Evolutionary conservation across 2,797 vertebrate genomes (phyloP), one percentile per base, ranked within the genome.

Genomic region (Sebastes miniatus): DNA sequence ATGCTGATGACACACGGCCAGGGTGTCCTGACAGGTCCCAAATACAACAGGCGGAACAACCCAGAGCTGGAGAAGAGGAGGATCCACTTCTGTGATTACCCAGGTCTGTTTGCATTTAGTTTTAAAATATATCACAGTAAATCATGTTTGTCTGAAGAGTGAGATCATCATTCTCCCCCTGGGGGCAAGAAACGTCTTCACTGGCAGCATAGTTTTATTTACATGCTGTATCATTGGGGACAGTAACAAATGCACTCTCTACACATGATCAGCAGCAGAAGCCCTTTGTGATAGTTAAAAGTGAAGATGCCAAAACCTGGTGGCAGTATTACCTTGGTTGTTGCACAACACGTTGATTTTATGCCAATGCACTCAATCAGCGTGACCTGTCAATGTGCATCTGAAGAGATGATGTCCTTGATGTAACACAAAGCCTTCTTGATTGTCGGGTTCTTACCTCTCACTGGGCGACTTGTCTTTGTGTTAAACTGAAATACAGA

Each of bases 11-110:
- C 96, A 10, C 97, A 97, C 6, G 97, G 97, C 6, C 97, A 97
- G 29, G 34, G 96, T 0, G 85, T 95, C 79, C 93, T 97, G 90
- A 96, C 96, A 0, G 95, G 96, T 1, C 97, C 97, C n/a, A 97
- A 96, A 75, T 98, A 97, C 94, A 99, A 98, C 92, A 90, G 97
- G 22, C 93, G 97, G 83, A 97, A 97, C 95, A 98, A 99, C 88
- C 97, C 97, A 0, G 98, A 98, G 87, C 95, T 98, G 90, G 97
- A 98, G 93, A 99, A 99, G 89, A 96, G 97, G 90, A 93, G 97
- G 74, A 97, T 98, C 87, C 98, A 99, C 89, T 97, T 97, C 91
- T 98, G 98, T 7, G 94, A 97, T 88, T 98, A 95, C 69, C 93
- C 90, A 94, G 97, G 97, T 98, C 16, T n/a, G 88, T 14, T 18